A percentile compares a stretch with the other conserved stretches of the same genome.
Evolutionary conservation across 1,140 invertebrate genomes (phyloP).

Genomic region (Tetramorium simillimum): DNA sequence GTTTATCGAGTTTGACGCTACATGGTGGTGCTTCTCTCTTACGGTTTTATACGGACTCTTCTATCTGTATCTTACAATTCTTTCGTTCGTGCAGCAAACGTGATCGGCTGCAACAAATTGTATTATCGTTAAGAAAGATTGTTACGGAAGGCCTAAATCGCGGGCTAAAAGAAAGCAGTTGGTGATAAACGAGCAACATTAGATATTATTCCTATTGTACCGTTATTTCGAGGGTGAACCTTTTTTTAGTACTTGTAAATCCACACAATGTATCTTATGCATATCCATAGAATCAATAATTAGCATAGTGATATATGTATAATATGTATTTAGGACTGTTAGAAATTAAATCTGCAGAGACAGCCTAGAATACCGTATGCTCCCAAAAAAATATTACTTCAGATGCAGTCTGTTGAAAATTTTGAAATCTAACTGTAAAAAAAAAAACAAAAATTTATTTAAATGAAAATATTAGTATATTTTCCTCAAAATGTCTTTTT

Average conservation of each 20-base stretch:
- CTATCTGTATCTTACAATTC: slow-evolving; percentile 23
- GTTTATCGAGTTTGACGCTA: slow-evolving; percentile 41
- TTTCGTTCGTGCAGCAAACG: slow-evolving; percentile 24
- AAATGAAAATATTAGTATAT: background rate
- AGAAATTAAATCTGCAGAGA: slow-evolving; percentile 58
- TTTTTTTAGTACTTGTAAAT: slow-evolving; percentile 68
- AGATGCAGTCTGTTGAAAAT: background rate
- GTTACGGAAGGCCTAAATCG: slow-evolving; percentile 49
- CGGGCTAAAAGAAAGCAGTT: slow-evolving; percentile 44
- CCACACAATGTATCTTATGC: slow-evolving; percentile 74
- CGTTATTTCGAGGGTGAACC: slow-evolving; percentile 44
- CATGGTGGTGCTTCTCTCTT: slow-evolving; percentile 45
- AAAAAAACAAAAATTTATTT: background rate
- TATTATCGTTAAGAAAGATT: slow-evolving; percentile 29
- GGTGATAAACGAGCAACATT: slow-evolving; percentile 44
- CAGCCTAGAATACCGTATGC: slow-evolving; percentile 55
- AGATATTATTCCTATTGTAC: slow-evolving; percentile 43
- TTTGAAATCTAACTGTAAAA: background rate
- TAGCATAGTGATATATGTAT: slow-evolving; percentile 71
- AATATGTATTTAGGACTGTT: slow-evolving; percentile 71
- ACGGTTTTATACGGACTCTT: slow-evolving; percentile 48
- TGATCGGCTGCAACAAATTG: slow-evolving; percentile 1
- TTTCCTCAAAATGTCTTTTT: background rate
- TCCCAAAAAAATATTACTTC: slow-evolving; percentile 45
- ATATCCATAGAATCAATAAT: slow-evolving; percentile 77